These are phyloP conservation scores for Drosophila guanche DNA, from an alignment of 1,140 invertebrate genomes.

Conservation along the genomic window DNA sequence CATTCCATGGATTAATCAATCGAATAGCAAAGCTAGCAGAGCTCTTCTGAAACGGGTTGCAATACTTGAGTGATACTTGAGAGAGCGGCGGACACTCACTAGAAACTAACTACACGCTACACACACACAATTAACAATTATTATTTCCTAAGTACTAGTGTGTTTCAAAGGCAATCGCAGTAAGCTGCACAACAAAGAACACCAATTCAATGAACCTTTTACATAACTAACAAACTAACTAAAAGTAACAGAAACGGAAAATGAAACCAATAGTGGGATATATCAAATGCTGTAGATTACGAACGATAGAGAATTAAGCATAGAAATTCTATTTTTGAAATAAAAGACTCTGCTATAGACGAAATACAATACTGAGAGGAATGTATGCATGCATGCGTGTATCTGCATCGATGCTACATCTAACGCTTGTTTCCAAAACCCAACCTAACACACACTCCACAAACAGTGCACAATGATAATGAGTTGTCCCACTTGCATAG, in stretches of 20 bases:
- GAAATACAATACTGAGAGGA: slow-evolving; percentile 62
- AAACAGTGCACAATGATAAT: slow-evolving; percentile 57
- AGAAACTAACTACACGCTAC: slow-evolving; percentile 38
- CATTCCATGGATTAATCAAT: not conserved
- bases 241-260: slow-evolving; percentile 20
- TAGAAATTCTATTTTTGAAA: slow-evolving; percentile 81
- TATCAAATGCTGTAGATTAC: slow-evolving; percentile 74
- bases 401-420: slow-evolving; percentile 60
- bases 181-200: slow-evolving; percentile 72
- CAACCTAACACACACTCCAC: slow-evolving; percentile 19
- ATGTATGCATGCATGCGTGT: slow-evolving; percentile 17
- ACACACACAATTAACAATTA: slow-evolving; percentile 56
- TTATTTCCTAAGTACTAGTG: slow-evolving; percentile 64
- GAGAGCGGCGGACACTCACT: slow-evolving; percentile 9
- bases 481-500: slow-evolving; percentile 42
- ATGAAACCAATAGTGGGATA: slow-evolving; percentile 50
- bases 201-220: slow-evolving; percentile 74
- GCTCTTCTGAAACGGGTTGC: slow-evolving; percentile 39
- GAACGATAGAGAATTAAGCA: slow-evolving; percentile 65
- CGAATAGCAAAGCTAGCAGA: slow-evolving; percentile 14
- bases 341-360: slow-evolving; percentile 78
- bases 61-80: slow-evolving; percentile 42
- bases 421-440: slow-evolving; percentile 62
- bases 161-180: slow-evolving; percentile 81
- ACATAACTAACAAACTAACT: slow-evolving; percentile 49